A percentile compares a stretch with the other conserved stretches of the same genome.
Evolutionary conservation across 2,113 vertebrate genomes (phyloP).

Genomic region (Oryzias curvinotus): DNA sequence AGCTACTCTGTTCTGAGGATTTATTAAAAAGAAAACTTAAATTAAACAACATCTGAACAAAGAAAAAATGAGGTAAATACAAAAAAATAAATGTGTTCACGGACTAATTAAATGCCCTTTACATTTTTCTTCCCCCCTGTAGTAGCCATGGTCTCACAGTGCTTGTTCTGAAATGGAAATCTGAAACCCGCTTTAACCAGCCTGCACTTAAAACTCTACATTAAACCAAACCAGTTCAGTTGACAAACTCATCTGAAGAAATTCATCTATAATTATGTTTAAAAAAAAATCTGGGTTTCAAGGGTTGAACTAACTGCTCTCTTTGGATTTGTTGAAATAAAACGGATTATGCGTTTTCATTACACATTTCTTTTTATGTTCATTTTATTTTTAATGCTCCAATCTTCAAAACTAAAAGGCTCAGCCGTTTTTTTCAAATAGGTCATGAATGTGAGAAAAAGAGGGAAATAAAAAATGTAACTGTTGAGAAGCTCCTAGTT

Average conservation of each 20-base stretch:
- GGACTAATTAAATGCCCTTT: slow-evolving; percentile 59
- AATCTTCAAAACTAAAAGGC: no score
- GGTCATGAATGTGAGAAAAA: slow-evolving; percentile 40
- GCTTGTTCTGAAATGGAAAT: slow-evolving; percentile 59
- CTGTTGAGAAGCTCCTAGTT: no score
- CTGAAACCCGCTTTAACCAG: slow-evolving; percentile 9
- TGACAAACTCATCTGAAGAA: no score
- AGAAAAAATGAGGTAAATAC: slow-evolving; percentile 61
- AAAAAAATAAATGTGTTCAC: slow-evolving; percentile 45
- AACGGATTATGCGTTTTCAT: no score
- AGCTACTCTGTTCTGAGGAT: slow-evolving; percentile 24
- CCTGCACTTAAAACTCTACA: background rate
- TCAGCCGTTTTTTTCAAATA: slow-evolving; percentile 10
- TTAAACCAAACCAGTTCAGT: no score
- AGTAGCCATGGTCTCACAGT: slow-evolving; percentile 57
- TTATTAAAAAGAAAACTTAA: slow-evolving; percentile 44
- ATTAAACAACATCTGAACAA: slow-evolving; percentile 18
- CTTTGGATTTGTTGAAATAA: no score
- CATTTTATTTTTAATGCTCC: no score
- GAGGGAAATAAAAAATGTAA: background rate
- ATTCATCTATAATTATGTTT: no score
- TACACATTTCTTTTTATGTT: no score
- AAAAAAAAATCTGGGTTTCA: no score
- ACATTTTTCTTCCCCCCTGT: slow-evolving; percentile 53
- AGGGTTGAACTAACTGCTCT: no score